Percentiles rank a stretch among this genome's conserved stretches.
Conservation (phyloP, 1,140 invertebrate species). For the Cyphomyrmex costatus region DNA sequence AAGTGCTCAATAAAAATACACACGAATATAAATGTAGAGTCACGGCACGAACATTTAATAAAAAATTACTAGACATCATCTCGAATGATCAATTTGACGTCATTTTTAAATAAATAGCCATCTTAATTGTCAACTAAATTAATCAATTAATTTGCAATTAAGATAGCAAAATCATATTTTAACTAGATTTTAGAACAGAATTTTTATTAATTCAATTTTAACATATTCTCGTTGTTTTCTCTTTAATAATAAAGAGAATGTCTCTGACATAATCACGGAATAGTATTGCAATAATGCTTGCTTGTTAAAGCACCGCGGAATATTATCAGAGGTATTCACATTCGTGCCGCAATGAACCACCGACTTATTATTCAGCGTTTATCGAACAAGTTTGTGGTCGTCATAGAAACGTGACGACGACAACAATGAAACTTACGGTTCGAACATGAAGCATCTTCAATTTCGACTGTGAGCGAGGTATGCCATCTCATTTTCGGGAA, state of each 20-base stretch:
- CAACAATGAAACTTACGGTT: slow-evolving; percentile 68
- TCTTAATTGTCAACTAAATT: not conserved
- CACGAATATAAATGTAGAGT: not conserved
- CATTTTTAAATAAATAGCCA: not conserved
- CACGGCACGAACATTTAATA: not conserved
- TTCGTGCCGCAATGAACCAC: slow-evolving; percentile 25
- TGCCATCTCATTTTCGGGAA: slow-evolving; percentile 17
- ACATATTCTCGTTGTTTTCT: too few relatives aligned
- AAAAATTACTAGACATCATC: not conserved
- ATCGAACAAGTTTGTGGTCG: slow-evolving; percentile 76
- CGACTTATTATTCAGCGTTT: slow-evolving; percentile 78
- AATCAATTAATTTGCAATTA: slow-evolving; percentile 1
- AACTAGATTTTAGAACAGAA: not conserved
- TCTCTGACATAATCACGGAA: slow-evolving; percentile 5
- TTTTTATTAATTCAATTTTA: not conserved
- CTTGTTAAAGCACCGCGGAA: slow-evolving; percentile 12
- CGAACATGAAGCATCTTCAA: slow-evolving; percentile 25
- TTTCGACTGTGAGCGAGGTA: not conserved
- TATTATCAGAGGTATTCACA: not conserved
- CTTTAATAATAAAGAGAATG: slow-evolving; percentile 2
- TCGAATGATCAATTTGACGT: not conserved
- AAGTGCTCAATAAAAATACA: slow-evolving; percentile 28
- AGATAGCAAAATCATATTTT: not conserved
- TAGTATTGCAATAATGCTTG: too few relatives aligned
- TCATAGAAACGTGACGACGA: slow-evolving; percentile 72